Percentiles rank a stretch among this genome's conserved stretches.
Conservation (phyloP, 2,888 invertebrate genomes). For the Rotaria socialis region DNA sequence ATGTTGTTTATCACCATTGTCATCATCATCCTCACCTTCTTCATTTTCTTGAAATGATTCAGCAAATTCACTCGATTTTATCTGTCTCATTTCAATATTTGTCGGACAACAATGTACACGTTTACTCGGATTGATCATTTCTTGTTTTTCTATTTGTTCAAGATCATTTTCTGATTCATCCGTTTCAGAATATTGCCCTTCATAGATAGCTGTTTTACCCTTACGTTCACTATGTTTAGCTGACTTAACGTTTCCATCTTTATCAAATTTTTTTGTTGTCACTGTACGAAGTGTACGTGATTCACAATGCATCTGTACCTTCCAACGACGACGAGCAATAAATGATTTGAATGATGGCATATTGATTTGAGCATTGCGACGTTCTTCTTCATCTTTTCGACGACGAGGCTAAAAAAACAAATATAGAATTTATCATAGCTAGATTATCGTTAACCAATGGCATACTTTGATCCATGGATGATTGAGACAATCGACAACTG, state of each 20-base stretch:
- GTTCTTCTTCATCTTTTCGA: constrained; percentile 51
- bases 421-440: too few species aligned
- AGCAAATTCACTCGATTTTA: constrained; percentile 44
- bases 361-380: constrained; percentile 54
- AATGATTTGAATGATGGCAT: constrained; percentile 61
- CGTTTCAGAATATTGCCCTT: constrained; percentile 46
- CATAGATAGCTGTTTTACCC: constrained; percentile 45
- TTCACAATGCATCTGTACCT: constrained; percentile 54
- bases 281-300: constrained; percentile 46
- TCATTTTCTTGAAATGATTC: constrained; percentile 42
- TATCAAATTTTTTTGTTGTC: constrained; percentile 44
- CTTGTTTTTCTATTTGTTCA: background rate
- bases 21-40: constrained; percentile 35
- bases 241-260: constrained; percentile 44
- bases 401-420: constrained; percentile 51
- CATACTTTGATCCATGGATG: constrained; percentile 65
- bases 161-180: constrained; percentile 38
- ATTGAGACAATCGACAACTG: constrained; percentile 65
- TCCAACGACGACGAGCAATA: constrained; percentile 61
- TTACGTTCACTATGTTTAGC: constrained; percentile 39
- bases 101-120: constrained; percentile 39
- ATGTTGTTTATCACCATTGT: background rate
- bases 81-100: constrained; percentile 43
- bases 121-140: background rate
- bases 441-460: background rate